Base-by-base conservation (phyloP, 92 coral and sea anemone species). In the Zoanthus sansibaricus region DNA sequence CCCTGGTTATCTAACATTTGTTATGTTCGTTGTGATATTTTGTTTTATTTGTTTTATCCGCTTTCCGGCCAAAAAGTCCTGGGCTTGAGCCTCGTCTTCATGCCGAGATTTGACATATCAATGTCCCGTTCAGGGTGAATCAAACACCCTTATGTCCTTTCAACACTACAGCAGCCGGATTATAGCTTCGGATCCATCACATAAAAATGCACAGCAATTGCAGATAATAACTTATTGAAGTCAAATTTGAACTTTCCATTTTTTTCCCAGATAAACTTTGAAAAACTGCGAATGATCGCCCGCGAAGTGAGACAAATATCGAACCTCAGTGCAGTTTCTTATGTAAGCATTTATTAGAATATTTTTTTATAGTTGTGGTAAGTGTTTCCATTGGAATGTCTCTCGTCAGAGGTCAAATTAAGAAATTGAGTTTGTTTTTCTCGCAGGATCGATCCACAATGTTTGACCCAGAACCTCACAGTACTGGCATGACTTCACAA, bases 251-350 rank as follows among this genome's bases (percentile, higher is more conserved):
- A 37, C 42, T 37, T 37, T 37, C 4, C 42, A 5, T 20, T 13
- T 62, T 62, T 62, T 16, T 16, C 47, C 2, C 86, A 97, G 99
- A 91, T 97, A 16, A 97, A 97, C 85, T 97, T 97, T 86, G 99
- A 97, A 83, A 97, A 97, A 84, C 95, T 97, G 14, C 99, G 99
- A 51, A 89, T 92, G 90, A 97, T 97, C 64, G 98, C 99, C 25
- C 89, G 98, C 87, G 99, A 95, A 84, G 94, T 97, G 73, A 96
- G 99, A 31, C 98, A 92, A 52, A 91, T 94, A 42, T 93, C 98
- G 79, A 95, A 94, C 52, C 96, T 97, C 68, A 95, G 95, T 84
- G 84, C 96, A 14, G 95, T 95, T 14, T 92, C 99, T 13, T 97
- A 97, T 54, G 99, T 97, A 84, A 95, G 98, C 82, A 79, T 37